A percentile compares a stretch with the other conserved stretches of the same genome.
phyloP scores from a whole-genome alignment of 2,888 invertebrate genomes.

The Pristionchus arcanus region DNA sequence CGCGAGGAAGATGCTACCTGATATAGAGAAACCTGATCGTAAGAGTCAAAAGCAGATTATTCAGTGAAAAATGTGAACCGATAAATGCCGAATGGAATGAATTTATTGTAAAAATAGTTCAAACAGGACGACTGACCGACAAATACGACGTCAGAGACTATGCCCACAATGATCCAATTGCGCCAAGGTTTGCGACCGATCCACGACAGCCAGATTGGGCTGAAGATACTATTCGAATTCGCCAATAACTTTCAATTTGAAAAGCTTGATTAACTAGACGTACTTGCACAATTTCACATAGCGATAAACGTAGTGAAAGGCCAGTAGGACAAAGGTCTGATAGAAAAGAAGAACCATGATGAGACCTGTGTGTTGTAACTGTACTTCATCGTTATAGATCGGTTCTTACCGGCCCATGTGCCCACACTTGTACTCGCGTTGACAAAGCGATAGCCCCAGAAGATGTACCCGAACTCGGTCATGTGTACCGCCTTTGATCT shows the following conservation, averaged over 20 bases:
- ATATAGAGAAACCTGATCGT: too few species aligned
- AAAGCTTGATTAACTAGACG: neutral
- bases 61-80: too few species aligned
- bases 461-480: too few species aligned
- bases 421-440: neutral
- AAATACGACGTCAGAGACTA: neutral
- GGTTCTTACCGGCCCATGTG: neutral
- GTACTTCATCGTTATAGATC: neutral
- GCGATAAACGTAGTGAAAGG: neutral
- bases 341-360: neutral
- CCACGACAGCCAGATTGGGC: neutral
- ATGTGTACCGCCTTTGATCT: too few species aligned
- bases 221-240: too few species aligned
- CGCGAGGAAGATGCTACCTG: too few species aligned
- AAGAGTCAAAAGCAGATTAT: too few species aligned
- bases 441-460: too few species aligned
- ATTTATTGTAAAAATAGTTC: too few species aligned
- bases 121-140: neutral
- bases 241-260: neutral
- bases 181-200: neutral
- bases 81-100: too few species aligned
- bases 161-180: neutral
- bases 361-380: neutral
- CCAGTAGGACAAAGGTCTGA: neutral
- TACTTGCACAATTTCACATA: neutral